Evolutionary conservation across 2,888 invertebrate species (phyloP).

Genomic region (Agriopis marginaria): DNA sequence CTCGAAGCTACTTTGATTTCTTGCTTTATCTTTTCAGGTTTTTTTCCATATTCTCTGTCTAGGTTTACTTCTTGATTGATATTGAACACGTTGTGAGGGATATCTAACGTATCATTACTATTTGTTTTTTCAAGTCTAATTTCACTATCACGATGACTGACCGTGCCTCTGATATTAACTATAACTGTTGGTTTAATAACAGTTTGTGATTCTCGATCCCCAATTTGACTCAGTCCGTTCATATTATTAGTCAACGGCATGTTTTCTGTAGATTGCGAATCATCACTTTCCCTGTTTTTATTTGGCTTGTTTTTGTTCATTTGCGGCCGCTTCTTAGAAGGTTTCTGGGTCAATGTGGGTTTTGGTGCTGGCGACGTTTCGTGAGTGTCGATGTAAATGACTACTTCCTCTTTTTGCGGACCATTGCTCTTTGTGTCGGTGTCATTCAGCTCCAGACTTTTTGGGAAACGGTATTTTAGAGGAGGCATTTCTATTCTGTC

Average conservation of each 20-base stretch:
- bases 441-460: slow-evolving; percentile 60
- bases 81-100: slow-evolving; percentile 74
- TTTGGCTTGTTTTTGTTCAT: slow-evolving; percentile 51
- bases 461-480: slow-evolving; percentile 74
- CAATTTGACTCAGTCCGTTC: slow-evolving; percentile 80
- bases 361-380: slow-evolving; percentile 49
- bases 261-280: slow-evolving; percentile 47
- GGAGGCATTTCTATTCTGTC: slow-evolving; percentile 79
- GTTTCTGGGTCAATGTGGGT: slow-evolving; percentile 59
- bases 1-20: slow-evolving; percentile 56
- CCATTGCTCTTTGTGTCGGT: slow-evolving; percentile 50
- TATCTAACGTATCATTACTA: slow-evolving; percentile 56
- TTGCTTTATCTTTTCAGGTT: slow-evolving; percentile 57
- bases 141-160: slow-evolving; percentile 74
- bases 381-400: slow-evolving; percentile 67
- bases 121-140: slow-evolving; percentile 68
- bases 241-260: slow-evolving; percentile 70
- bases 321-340: slow-evolving; percentile 60
- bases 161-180: slow-evolving; percentile 76
- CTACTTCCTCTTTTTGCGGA: slow-evolving; percentile 70
- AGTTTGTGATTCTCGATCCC: slow-evolving; percentile 79
- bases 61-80: slow-evolving; percentile 81
- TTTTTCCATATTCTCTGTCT: slow-evolving; percentile 56
- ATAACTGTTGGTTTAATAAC: slow-evolving; percentile 81
- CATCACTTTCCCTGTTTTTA: slow-evolving; percentile 55